Evolutionary conservation across 2,888 invertebrate species (phyloP).

Genomic region (Petrophora chlorosata): DNA sequence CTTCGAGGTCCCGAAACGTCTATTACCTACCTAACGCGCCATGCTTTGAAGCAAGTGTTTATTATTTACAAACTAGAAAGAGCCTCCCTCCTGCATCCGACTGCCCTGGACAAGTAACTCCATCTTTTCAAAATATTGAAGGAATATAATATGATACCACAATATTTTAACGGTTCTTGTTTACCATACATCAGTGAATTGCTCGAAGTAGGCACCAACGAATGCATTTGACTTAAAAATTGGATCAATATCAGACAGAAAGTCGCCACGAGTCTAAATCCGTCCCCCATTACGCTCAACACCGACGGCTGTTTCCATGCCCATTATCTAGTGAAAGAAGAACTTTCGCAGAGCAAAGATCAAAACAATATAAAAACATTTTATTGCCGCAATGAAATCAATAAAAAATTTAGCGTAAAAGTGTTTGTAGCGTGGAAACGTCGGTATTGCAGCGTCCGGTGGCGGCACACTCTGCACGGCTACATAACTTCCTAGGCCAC

Average conservation of each 20-base stretch:
- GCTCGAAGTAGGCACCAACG: neutral
- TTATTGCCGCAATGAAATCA: conserved; percentile 45
- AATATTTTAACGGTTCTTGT: too few relatives aligned
- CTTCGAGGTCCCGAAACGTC: too few relatives aligned
- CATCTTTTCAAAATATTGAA: too few relatives aligned
- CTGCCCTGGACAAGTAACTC: too few relatives aligned
- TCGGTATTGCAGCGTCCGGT: conserved; percentile 51
- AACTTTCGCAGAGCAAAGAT: conserved; percentile 47
- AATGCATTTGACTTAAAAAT: conserved; percentile 12
- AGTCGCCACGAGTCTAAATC: conserved; percentile 24
- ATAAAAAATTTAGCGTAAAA: conserved; percentile 46
- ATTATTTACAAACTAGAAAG: too few relatives aligned
- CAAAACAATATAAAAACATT: conserved; percentile 44
- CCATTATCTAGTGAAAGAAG: conserved; percentile 36
- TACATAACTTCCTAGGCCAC: conserved; percentile 71
- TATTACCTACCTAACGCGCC: too few relatives aligned
- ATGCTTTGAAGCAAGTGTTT: too few relatives aligned
- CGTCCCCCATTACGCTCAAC: conserved; percentile 11
- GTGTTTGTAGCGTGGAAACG: conserved; percentile 47
- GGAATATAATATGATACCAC: too few relatives aligned
- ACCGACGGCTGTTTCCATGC: conserved; percentile 24
- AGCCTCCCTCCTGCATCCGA: too few relatives aligned
- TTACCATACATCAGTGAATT: too few relatives aligned
- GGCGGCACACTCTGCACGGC: conserved; percentile 54
- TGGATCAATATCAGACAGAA: conserved; percentile 20